Conservation (phyloP, 1,140 invertebrate genomes). For the Brachionus calyciflorus region DNA sequence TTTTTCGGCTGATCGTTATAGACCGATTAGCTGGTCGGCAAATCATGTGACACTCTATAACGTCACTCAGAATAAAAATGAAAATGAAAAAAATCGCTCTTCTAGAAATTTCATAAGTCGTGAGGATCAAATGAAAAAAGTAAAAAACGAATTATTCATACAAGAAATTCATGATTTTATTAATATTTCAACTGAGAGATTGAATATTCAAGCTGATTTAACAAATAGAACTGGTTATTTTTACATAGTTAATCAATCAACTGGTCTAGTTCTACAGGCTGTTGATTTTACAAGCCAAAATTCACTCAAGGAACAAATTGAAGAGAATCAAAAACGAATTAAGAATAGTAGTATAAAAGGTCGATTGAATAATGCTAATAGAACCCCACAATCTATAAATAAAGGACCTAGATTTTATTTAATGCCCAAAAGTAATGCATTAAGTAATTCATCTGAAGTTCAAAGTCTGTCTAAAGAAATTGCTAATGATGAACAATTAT, state of each 20-base stretch:
- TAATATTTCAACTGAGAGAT: background rate
- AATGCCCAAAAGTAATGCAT: constrained; percentile 14
- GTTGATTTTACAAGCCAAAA: constrained; percentile 22
- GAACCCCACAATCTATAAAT: background rate
- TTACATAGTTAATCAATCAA: constrained; percentile 44
- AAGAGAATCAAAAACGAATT: constrained; percentile 26
- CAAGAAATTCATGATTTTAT: constrained; percentile 3
- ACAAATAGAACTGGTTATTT: constrained; percentile 31
- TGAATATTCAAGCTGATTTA: constrained; percentile 31
- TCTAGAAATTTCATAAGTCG: background rate
- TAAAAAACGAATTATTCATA: constrained; percentile 2
- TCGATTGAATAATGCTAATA: background rate
- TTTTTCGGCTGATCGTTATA: constrained; percentile 30
- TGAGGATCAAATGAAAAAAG: background rate
- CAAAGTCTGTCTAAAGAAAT: background rate
- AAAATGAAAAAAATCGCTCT: background rate
- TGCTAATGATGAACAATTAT: constrained; percentile 39
- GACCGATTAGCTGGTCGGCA: constrained; percentile 34
- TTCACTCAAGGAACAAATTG: constrained; percentile 31
- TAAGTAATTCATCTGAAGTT: background rate
- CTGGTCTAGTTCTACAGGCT: constrained; percentile 36
- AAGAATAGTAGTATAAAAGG: constrained; percentile 30
- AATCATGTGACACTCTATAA: constrained; percentile 36
- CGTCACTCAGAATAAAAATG: background rate
- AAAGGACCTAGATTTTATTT: constrained; percentile 45